Percentiles rank a stretch among this genome's conserved stretches.
Conservation (phyloP, 2,888 invertebrate species). For the Euplagia quadripunctaria region DNA sequence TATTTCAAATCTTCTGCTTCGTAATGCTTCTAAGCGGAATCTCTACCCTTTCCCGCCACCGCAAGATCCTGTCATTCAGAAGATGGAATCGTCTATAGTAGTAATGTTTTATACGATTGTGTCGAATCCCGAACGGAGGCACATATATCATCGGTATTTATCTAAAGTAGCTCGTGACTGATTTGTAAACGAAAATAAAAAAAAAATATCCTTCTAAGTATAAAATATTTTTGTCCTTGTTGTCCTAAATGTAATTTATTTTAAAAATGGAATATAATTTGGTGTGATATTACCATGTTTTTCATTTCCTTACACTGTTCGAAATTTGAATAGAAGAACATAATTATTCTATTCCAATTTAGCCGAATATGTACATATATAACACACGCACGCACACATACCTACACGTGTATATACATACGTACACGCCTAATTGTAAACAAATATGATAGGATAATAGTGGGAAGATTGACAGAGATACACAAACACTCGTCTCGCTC, state of each 20-base stretch:
- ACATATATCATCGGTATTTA: background rate
- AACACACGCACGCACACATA: background rate
- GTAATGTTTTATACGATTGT: constrained; percentile 11
- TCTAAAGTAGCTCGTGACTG: background rate
- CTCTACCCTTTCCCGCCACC: background rate
- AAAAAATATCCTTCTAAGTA: background rate
- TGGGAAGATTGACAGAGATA: background rate
- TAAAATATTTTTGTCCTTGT: constrained; percentile 9
- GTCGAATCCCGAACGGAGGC: background rate
- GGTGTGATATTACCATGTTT: background rate
- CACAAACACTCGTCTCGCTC: background rate
- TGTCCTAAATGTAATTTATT: constrained; percentile 1
- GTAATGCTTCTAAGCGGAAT: constrained; percentile 4
- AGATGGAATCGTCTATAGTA: constrained; percentile 2
- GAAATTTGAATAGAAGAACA: background rate
- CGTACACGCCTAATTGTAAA: background rate
- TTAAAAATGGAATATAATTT: constrained; percentile 4
- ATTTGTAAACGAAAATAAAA: background rate
- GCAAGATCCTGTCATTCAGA: background rate
- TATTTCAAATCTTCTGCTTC: background rate
- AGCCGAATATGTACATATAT: background rate
- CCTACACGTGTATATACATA: background rate
- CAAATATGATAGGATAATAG: background rate
- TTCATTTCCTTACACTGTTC: background rate
- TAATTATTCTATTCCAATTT: background rate